phyloP scores from a whole-genome alignment of 1,140 invertebrate genomes.

The Gonioctena quinquepunctata region DNA sequence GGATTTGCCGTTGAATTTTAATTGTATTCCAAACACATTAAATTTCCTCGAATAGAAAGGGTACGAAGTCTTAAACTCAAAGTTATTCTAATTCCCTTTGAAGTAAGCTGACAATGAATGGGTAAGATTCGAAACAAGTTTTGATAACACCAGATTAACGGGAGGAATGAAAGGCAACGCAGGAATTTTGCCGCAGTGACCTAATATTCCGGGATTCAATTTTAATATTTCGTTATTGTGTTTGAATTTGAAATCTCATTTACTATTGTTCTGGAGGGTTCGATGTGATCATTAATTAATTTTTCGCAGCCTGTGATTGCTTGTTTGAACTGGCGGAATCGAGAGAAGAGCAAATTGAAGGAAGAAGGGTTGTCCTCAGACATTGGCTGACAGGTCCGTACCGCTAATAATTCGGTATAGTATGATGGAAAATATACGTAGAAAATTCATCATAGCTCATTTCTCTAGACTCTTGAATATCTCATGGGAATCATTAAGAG shows the following conservation, averaged over 20 bases:
- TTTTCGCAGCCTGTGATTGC: constrained; percentile 32
- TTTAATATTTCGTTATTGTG: constrained; percentile 21
- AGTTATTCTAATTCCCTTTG: constrained; percentile 44
- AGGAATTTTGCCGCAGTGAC: constrained; percentile 11
- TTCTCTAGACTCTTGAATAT: too few relatives aligned
- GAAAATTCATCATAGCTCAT: too few relatives aligned
- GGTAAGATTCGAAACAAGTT: constrained; percentile 43
- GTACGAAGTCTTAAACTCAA: constrained; percentile 31
- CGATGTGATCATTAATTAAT: constrained; percentile 30
- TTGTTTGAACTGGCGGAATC: constrained; percentile 29
- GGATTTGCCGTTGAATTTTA: constrained; percentile 23
- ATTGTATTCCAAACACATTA: constrained; percentile 34
- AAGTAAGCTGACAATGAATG: constrained; percentile 47
- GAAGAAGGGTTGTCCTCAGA: background rate
- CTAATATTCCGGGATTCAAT: background rate
- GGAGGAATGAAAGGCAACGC: background rate
- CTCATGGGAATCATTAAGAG: too few relatives aligned
- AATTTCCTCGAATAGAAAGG: constrained; percentile 28
- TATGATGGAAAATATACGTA: too few relatives aligned
- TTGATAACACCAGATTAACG: constrained; percentile 33
- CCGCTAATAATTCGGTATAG: too few relatives aligned
- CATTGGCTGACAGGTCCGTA: too few relatives aligned
- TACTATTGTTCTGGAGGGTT: background rate
- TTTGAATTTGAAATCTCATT: constrained; percentile 22
- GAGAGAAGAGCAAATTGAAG: constrained; percentile 19